Evolutionary conservation across 2,888 invertebrate species (phyloP), one percentile per base, ranked within the genome.

Genomic region (Neoitamus cyanurus): DNA sequence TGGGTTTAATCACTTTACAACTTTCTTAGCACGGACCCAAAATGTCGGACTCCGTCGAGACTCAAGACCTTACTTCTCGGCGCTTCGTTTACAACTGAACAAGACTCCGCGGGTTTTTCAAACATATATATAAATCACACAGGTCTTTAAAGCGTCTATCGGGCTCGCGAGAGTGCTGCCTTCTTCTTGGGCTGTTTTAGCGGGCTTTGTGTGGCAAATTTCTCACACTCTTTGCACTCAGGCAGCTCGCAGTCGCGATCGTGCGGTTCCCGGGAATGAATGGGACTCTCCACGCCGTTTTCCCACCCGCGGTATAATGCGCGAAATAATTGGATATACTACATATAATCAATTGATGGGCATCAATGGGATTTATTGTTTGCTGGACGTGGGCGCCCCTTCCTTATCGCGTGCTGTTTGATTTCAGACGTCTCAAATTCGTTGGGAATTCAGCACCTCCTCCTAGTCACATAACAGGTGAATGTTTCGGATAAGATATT

Each of bases 51-150:
- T n/a, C 6, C 15, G 13, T 46, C 78, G 78, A 78, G 78, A 78
- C 78, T 78, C 78, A 78, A 78, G 70, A 70, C 34, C 80, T 36
- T n/a, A 82, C 75, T 82, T 84, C 46, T 31, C 34, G 48, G 80
- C 83, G 83, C 28, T 84, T 85, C 83, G 73, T 84, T 84, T 73
- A 25, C 85, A 85, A 85, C 84, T 85, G 85, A 85, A 80, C 73
- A 72, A 75, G 58, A 69, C 37, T 68, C 42, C 73, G n/a, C 31
- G 75, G 70, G 68, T 73, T 85, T 72, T 72, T 78, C 46, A 78
- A 78, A 30, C 77, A 77, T 46, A 77, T 75, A 73, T 78, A 48
- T 78, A 78, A 46, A 75, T 75, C 46, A 73, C 20, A 36, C 20
- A 48, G 7, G 58, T 30, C 58, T 78, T 20, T 3, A 31, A 70